Conservation (phyloP, 2,888 invertebrate species). For the Helobdella robusta region DNA sequence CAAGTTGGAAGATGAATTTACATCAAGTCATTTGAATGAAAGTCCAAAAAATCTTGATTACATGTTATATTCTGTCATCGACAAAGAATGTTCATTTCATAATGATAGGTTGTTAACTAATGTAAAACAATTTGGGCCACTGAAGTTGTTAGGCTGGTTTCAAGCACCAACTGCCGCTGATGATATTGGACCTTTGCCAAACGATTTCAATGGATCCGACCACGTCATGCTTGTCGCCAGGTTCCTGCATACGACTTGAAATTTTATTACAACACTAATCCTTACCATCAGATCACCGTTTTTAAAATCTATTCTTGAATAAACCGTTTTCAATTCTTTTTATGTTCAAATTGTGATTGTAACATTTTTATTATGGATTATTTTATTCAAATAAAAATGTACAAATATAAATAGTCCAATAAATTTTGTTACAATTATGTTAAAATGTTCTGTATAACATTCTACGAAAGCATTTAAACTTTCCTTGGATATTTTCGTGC, state of each 20-base stretch:
- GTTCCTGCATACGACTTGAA: conserved; percentile 32
- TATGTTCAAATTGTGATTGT: too few relatives aligned
- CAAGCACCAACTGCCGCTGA: conserved; percentile 54
- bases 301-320: too few relatives aligned
- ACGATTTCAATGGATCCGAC: conserved; percentile 49
- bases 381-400: too few relatives aligned
- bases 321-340: too few relatives aligned
- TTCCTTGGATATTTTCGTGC: too few relatives aligned
- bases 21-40: conserved; percentile 73
- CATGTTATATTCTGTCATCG: conserved; percentile 61
- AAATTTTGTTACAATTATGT: too few relatives aligned
- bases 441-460: too few relatives aligned
- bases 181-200: conserved; percentile 61
- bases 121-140: neutral
- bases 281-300: too few relatives aligned
- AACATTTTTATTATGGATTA: too few relatives aligned
- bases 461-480: too few relatives aligned
- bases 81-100: neutral
- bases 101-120: neutral
- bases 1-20: conserved; percentile 47
- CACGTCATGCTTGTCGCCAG: conserved; percentile 42
- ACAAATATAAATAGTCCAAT: too few relatives aligned
- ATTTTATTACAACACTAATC: too few relatives aligned
- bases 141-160: conserved; percentile 2
- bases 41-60: conserved; percentile 68